Conservation (phyloP, 2,888 invertebrate species). For the Pterostichus niger region DNA sequence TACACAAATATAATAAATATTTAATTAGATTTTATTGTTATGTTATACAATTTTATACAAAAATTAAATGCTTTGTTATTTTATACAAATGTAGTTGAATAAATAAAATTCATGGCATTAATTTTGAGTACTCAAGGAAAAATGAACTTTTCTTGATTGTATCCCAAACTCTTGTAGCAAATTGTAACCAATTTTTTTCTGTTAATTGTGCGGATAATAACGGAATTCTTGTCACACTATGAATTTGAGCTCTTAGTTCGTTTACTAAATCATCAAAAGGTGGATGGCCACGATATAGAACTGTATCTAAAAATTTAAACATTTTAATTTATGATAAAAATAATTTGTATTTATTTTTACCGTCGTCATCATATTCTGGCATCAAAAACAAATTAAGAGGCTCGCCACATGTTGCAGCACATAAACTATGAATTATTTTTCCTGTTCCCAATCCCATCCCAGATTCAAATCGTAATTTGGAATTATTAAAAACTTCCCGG, state of each 20-base stretch:
- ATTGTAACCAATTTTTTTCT: constrained; percentile 91
- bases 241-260: constrained; percentile 84
- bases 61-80: constrained; percentile 46
- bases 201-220: constrained; percentile 87
- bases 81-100: constrained; percentile 25
- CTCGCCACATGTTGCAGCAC: constrained; percentile 79
- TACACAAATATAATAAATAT: background rate
- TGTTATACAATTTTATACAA: constrained; percentile 6
- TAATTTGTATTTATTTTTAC: constrained; percentile 28
- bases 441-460: constrained; percentile 81
- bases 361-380: constrained; percentile 80
- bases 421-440: constrained; percentile 78
- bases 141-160: constrained; percentile 90
- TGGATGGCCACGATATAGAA: constrained; percentile 81
- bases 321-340: background rate
- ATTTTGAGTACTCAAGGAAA: constrained; percentile 90
- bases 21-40: constrained; percentile 13
- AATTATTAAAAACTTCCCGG: constrained; percentile 81
- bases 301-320: constrained; percentile 66
- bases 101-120: constrained; percentile 81
- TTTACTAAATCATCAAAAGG: constrained; percentile 83
- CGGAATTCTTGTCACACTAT: constrained; percentile 84
- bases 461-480: constrained; percentile 83
- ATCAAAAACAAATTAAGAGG: constrained; percentile 85
- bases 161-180: constrained; percentile 91